Percentiles rank a stretch among this genome's conserved stretches.
These are phyloP conservation scores for Agrochola macilenta DNA, from an alignment of 2,888 invertebrate species.

Conservation along the genomic window DNA sequence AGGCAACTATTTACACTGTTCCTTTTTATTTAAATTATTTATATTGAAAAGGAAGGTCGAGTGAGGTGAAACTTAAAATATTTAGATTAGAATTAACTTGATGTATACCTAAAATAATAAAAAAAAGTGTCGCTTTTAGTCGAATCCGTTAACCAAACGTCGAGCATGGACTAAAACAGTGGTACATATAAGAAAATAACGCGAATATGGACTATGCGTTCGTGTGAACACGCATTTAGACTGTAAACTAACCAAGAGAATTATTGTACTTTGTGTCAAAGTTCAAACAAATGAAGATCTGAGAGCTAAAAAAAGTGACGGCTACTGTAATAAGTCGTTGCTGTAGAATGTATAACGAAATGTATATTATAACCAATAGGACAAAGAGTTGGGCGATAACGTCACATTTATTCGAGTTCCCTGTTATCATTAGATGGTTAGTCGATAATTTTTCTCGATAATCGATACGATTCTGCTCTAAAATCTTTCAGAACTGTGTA, in stretches of 20 bases:
- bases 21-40: conserved; percentile 67
- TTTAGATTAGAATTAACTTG: conserved; percentile 49
- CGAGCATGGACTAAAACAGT: conserved; percentile 46
- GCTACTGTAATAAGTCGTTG: conserved; percentile 22
- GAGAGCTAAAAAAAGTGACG: conserved; percentile 42
- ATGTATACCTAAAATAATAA: conserved; percentile 37
- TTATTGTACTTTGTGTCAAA: conserved; percentile 59
- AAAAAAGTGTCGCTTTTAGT: conserved; percentile 39
- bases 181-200: conserved; percentile 16
- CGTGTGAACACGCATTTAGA: conserved; percentile 46
- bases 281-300: conserved; percentile 63
- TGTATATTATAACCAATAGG: conserved; percentile 62
- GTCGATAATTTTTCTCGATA: conserved; percentile 29
- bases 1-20: conserved; percentile 66
- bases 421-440: conserved; percentile 37
- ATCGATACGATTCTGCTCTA: conserved; percentile 11
- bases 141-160: conserved; percentile 19
- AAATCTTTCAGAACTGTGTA: not conserved
- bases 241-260: conserved; percentile 45
- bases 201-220: conserved; percentile 26
- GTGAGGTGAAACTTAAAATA: conserved; percentile 61
- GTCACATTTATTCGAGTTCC: conserved; percentile 42
- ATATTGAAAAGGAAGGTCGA: conserved; percentile 70
- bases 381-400: conserved; percentile 54
- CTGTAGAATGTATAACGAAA: conserved; percentile 48